These are phyloP conservation scores for Synergus japonicus DNA, from an alignment of 2,888 invertebrate genomes.

Conservation along the genomic window DNA sequence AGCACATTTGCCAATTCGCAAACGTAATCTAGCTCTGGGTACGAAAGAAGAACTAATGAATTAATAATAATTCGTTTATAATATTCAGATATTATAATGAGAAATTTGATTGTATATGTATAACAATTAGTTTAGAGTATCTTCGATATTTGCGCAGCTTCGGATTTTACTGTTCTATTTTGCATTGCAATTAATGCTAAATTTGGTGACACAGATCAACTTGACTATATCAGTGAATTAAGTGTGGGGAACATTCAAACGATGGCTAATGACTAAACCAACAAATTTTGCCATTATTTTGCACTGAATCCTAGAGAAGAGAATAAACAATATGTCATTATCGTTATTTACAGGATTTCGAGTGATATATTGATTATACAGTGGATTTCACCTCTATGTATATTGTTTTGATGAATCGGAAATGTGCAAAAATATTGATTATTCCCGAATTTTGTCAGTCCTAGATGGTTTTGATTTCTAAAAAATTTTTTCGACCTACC, in stretches of 20 bases:
- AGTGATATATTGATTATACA: constrained; percentile 8
- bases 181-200: background rate
- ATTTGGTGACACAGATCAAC: constrained; percentile 4
- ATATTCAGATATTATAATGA: background rate
- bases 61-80: background rate
- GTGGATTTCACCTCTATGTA: constrained; percentile 8
- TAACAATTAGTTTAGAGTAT: background rate
- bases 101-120: background rate
- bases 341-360: background rate
- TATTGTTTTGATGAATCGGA: constrained; percentile 4
- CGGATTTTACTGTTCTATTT: background rate
- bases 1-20: too few species aligned
- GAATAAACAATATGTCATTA: constrained; percentile 23
- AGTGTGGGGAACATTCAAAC: constrained; percentile 19
- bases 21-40: background rate
- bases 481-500: background rate
- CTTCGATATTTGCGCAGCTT: background rate
- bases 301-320: background rate
- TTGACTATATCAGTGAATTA: background rate
- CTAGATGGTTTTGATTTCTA: background rate
- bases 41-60: background rate
- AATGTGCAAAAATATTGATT: background rate
- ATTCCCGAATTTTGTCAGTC: background rate
- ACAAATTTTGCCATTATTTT: constrained; percentile 31
- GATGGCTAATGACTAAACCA: constrained; percentile 31